These are phyloP conservation scores for Steinernema carpocapsae DNA, from an alignment of 2,888 invertebrate species.

Conservation along the genomic window DNA sequence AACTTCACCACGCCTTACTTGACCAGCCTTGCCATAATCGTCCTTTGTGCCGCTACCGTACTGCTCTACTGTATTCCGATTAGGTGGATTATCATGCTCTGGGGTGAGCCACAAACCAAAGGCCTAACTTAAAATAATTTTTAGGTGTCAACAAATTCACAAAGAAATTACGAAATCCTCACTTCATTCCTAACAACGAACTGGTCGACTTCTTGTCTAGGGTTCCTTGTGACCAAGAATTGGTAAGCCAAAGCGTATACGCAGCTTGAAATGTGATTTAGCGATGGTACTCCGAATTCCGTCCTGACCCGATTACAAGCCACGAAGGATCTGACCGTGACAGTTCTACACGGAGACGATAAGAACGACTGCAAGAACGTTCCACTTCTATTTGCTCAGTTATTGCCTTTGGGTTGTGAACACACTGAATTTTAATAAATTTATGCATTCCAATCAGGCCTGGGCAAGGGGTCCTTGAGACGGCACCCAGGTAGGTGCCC, in stretches of 20 bases:
- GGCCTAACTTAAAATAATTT: slow-evolving; percentile 38
- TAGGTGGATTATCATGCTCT: slow-evolving; percentile 85
- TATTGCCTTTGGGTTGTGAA: slow-evolving; percentile 23
- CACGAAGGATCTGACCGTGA: neutral
- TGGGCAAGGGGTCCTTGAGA: too few relatives aligned
- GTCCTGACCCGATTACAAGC: neutral
- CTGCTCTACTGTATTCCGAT: slow-evolving; percentile 88
- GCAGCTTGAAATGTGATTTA: neutral
- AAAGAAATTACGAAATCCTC: slow-evolving; percentile 86
- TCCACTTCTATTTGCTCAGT: neutral
- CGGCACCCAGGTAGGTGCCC: too few relatives aligned
- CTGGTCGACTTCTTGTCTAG: slow-evolving; percentile 89
- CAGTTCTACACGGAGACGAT: neutral
- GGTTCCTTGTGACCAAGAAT: slow-evolving; percentile 89
- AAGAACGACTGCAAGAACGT: neutral
- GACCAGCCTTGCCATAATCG: slow-evolving; percentile 85
- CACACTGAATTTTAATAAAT: neutral
- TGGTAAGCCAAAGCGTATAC: slow-evolving; percentile 74
- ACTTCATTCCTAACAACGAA: slow-evolving; percentile 95
- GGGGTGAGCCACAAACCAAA: slow-evolving; percentile 76
- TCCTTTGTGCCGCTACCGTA: slow-evolving; percentile 78
- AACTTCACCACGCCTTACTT: slow-evolving; percentile 96
- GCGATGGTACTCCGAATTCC: slow-evolving; percentile 18
- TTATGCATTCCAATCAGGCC: too few relatives aligned
- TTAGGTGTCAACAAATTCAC: slow-evolving; percentile 86